Conservation (phyloP, 2,888 invertebrate species). For the Stegophylla sp. region DNA sequence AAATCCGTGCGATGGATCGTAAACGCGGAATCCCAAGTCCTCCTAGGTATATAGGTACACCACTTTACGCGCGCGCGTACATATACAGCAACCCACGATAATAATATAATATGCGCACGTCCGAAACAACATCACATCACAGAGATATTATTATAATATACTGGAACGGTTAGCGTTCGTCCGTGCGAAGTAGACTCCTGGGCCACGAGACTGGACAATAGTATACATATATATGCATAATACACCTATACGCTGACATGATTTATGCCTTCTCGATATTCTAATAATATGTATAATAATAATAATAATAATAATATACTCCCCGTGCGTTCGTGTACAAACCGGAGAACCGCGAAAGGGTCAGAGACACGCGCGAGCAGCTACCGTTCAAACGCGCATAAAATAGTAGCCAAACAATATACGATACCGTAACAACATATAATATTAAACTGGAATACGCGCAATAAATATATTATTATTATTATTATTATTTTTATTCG, state of each 20-base stretch:
- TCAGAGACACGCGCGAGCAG: background rate
- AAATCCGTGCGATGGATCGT: slow-evolving; percentile 45
- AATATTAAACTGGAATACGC: background rate
- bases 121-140: slow-evolving; percentile 23
- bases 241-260: background rate
- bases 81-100: too few species aligned
- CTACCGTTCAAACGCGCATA: background rate
- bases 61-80: background rate
- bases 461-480: background rate
- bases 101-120: slow-evolving; percentile 37
- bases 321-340: background rate
- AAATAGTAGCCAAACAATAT: too few species aligned
- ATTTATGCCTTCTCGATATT: slow-evolving; percentile 22
- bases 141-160: too few species aligned
- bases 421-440: too few species aligned
- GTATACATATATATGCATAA: background rate
- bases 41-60: background rate
- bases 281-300: too few species aligned
- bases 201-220: background rate
- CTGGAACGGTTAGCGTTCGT: background rate
- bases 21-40: slow-evolving; percentile 32
- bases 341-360: background rate
- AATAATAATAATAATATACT: background rate
- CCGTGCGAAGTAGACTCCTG: slow-evolving; percentile 2
- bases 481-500: background rate